A percentile compares a stretch with the other conserved stretches of the same genome.
Conservation (phyloP, 1,140 invertebrate genomes). For the Periplaneta americana region DNA sequence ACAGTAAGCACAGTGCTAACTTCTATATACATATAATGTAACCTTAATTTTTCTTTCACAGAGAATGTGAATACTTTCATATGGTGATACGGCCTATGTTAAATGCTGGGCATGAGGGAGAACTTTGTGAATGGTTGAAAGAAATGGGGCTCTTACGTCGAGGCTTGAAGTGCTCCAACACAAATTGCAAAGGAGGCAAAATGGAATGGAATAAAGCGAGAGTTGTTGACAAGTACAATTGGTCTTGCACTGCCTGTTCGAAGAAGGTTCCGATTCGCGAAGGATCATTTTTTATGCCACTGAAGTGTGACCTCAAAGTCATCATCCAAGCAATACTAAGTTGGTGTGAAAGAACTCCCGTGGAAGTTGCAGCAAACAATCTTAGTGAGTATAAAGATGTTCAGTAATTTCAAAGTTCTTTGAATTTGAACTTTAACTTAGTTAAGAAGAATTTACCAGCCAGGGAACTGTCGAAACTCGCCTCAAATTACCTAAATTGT, state of each 20-base stretch:
- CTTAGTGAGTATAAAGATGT: conserved; percentile 6
- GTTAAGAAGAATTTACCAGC: no score
- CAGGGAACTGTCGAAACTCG: no score
- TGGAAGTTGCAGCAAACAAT: conserved; percentile 26
- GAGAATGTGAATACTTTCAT: conserved; percentile 38
- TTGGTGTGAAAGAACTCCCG: conserved; percentile 41
- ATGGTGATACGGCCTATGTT: conserved; percentile 40
- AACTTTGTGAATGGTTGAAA: conserved; percentile 42
- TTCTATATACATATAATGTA: background rate
- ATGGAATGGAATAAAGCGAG: conserved; percentile 40
- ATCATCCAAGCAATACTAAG: conserved; percentile 40
- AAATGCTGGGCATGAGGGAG: conserved; percentile 42
- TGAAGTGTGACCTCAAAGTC: conserved; percentile 43
- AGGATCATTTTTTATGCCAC: conserved; percentile 39
- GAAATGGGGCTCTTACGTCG: conserved; percentile 40
- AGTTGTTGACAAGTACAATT: conserved; percentile 44
- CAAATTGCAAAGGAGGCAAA: conserved; percentile 31
- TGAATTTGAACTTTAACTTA: no score
- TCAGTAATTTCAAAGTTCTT: no score
- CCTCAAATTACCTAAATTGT: no score
- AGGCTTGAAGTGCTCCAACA: conserved; percentile 32
- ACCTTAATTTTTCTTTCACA: background rate
- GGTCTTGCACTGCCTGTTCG: conserved; percentile 37
- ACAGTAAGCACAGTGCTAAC: no score
- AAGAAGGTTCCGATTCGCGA: conserved; percentile 41